These are phyloP conservation scores for Pristis pectinata DNA, from an alignment of 2,797 vertebrate genomes.

Conservation along the genomic window DNA sequence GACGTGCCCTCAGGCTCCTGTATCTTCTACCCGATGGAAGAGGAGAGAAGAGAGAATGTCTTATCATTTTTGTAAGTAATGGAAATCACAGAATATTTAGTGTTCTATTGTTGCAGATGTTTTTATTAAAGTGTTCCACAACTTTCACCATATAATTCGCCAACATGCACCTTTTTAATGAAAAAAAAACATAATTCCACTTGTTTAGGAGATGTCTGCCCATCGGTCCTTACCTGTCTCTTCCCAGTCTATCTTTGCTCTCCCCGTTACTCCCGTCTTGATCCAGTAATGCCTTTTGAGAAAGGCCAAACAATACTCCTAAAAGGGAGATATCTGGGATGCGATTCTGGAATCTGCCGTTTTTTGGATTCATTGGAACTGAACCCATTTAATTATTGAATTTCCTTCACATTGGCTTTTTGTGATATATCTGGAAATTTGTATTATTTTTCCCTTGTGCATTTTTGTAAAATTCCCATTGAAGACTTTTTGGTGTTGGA, in stretches of 20 bases:
- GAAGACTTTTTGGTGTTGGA: background rate
- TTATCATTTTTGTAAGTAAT: slow-evolving; percentile 33
- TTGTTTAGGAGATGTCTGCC: background rate
- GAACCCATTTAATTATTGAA: background rate
- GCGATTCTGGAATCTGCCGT: background rate
- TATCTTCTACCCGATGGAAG: too few relatives aligned
- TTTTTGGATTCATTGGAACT: background rate
- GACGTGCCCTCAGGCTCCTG: too few relatives aligned
- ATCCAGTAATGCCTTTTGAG: background rate
- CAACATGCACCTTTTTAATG: background rate
- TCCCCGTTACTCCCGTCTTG: background rate
- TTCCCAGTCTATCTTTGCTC: too few relatives aligned
- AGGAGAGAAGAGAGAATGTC: too few relatives aligned
- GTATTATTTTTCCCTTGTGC: background rate
- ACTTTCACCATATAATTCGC: background rate
- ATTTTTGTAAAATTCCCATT: background rate
- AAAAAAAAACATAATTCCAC: background rate
- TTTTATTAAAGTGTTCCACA: background rate
- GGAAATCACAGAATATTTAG: background rate
- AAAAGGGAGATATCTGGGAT: background rate
- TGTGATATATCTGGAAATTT: background rate
- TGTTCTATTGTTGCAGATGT: background rate
- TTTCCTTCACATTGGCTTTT: background rate
- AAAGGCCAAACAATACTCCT: background rate
- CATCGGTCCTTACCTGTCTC: too few relatives aligned